Conservation (phyloP, 1,140 invertebrate genomes). For the Drosophila gunungcola region DNA sequence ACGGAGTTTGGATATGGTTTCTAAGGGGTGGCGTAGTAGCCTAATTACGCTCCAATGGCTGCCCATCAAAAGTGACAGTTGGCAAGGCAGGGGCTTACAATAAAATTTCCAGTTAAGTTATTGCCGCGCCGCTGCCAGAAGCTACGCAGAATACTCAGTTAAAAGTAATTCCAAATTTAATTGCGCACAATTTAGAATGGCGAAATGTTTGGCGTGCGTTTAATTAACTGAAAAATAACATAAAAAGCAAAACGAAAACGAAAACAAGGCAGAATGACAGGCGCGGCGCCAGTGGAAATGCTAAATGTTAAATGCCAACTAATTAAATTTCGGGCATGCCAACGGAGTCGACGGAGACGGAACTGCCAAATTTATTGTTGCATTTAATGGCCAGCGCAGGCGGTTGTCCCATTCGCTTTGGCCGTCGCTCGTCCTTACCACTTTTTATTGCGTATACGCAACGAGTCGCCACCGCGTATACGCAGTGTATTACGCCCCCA, state of each 20-base stretch:
- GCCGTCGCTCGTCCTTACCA: constrained; percentile 27
- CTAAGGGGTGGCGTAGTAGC: not conserved
- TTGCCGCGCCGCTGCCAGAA: constrained; percentile 62
- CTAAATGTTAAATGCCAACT: constrained; percentile 80
- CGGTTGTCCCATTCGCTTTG: constrained; percentile 51
- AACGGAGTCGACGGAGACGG: constrained; percentile 38
- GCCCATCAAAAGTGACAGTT: constrained; percentile 76
- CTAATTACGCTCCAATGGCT: constrained; percentile 45
- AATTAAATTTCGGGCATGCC: constrained; percentile 78
- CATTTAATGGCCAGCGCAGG: constrained; percentile 74
- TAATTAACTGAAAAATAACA: constrained; percentile 82
- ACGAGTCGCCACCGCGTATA: constrained; percentile 43
- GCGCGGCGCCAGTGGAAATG: constrained; percentile 58
- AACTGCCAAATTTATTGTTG: constrained; percentile 70
- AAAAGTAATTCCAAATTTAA: constrained; percentile 81
- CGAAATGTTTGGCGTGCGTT: constrained; percentile 79
- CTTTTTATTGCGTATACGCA: constrained; percentile 74
- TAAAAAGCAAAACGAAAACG: constrained; percentile 39
- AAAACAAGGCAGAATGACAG: constrained; percentile 45
- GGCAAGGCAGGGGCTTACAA: constrained; percentile 70
- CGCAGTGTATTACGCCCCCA: constrained; percentile 67
- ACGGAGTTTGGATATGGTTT: constrained; percentile 8
- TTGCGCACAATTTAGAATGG: constrained; percentile 80
- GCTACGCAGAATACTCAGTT: constrained; percentile 56
- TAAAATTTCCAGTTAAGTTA: constrained; percentile 79